Conservation (phyloP, 2,797 vertebrate genomes). For the Labroides dimidiatus region DNA sequence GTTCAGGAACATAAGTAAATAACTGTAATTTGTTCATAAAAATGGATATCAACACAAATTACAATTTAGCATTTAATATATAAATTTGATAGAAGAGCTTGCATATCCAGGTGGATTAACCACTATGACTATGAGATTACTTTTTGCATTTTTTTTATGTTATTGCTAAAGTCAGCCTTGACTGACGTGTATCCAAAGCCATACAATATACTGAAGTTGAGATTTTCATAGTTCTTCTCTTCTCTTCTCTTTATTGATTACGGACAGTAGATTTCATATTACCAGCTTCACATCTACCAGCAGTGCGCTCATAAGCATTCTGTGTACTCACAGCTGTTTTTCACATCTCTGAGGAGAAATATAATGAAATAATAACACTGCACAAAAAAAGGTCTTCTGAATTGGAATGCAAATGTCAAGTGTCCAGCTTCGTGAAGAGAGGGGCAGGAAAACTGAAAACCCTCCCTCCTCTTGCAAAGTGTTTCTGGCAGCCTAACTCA, state of each 20-base stretch:
- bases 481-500: constrained; percentile 59
- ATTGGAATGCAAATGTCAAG: constrained; percentile 77
- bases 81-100: too few species aligned
- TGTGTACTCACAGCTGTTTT: constrained; percentile 45
- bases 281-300: constrained; percentile 49
- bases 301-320: constrained; percentile 66
- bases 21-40: too few species aligned
- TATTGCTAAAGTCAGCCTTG: neutral
- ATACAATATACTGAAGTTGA: constrained; percentile 30
- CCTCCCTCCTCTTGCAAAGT: constrained; percentile 46
- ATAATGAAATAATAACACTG: constrained; percentile 52
- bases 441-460: constrained; percentile 67
- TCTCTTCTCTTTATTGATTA: constrained; percentile 59
- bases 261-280: constrained; percentile 50
- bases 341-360: constrained; percentile 48
- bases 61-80: too few species aligned
- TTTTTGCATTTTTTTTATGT: neutral
- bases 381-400: constrained; percentile 60
- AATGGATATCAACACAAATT: too few species aligned
- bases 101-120: too few species aligned
- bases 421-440: constrained; percentile 55
- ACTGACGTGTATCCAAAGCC: constrained; percentile 11
- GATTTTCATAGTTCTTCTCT: constrained; percentile 53
- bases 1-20: too few species aligned
- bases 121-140: too few species aligned